Evolutionary conservation across 2,888 invertebrate species (phyloP), one percentile per base, ranked within the genome.

Genomic region (Ochropleura leucogaster): DNA sequence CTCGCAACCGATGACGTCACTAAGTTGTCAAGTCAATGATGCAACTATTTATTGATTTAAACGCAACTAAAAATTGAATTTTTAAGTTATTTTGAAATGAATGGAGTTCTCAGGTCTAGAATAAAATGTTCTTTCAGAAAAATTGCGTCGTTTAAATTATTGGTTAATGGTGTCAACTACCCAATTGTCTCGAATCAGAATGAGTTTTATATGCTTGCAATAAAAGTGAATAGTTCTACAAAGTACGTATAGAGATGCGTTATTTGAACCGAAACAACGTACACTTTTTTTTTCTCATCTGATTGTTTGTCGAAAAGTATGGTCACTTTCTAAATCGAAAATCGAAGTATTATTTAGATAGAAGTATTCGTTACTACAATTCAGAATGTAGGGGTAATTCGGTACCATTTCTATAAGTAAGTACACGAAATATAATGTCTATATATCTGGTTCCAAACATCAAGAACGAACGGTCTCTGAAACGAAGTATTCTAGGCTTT

Each of bases 401-500:
- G 6, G 1, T 53, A 68, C 10, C 55, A 73, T 72, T 84, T 66
- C 65, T 74, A 73, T 77, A 70, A 73, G 40, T 77, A 84, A 79
- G 77, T 86, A 79, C 71, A 79, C 20, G 49, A 76, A 60, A 67
- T 67, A 53, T 72, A 62, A n/a, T 67, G 16, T 73, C n/a, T 74
- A 80, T 78, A 68, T 87, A 85, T 68, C 71, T 12, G 64, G 70
- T 82, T 85, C 74, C 51, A 75, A 81, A 84, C 72, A 87, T 74
- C 70, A 82, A 82, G 80, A 85, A 76, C 67, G 53, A 74, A 77
- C 18, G 70, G 51, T 65, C 47, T 76, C 59, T 16, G 42, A 76
- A 77, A 63, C 66, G 55, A 64, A 76, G 42, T 67, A 67, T 49
- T 59, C 71, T 87, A 96, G 72, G 92, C 93, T 88, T 90, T 94